Conservation (phyloP, 2,888 invertebrate species). For the Seira musarum region DNA sequence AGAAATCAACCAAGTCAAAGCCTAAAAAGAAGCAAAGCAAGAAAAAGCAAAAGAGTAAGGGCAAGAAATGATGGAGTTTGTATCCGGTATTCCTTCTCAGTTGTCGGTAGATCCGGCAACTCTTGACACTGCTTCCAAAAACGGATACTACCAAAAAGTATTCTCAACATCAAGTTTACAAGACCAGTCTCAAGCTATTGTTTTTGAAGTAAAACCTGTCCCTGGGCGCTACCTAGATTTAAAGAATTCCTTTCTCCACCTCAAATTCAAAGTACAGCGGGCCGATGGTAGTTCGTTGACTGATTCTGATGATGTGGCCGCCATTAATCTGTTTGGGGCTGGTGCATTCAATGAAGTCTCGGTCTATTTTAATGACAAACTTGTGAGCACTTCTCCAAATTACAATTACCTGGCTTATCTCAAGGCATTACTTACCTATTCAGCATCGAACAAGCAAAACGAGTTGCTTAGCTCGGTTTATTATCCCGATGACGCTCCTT, state of each 20-base stretch:
- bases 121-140: conserved; percentile 1
- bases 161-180: conserved; percentile 1
- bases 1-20: not conserved
- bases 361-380: conserved; percentile 2
- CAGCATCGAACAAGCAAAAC: conserved; percentile 9
- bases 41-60: not conserved
- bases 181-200: conserved; percentile 14
- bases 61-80: conserved; percentile 24
- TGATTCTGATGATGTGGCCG: not conserved
- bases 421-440: conserved; percentile 17
- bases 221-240: conserved; percentile 21
- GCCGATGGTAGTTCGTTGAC: not conserved
- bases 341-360: not conserved
- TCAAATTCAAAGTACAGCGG: conserved; percentile 22
- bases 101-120: not conserved
- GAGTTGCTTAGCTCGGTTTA: conserved; percentile 11
- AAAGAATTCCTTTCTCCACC: not conserved
- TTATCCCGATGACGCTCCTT: not conserved
- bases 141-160: conserved; percentile 19
- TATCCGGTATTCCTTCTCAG: not conserved
- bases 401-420: conserved; percentile 7
- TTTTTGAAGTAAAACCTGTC: conserved; percentile 4
- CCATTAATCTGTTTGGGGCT: conserved; percentile 17
- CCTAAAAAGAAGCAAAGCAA: not conserved
- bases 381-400: conserved; percentile 3